A percentile compares a stretch with the other conserved stretches of the same genome.
Evolutionary conservation across 2,888 invertebrate species (phyloP).

Genomic region (Dynastes maya): DNA sequence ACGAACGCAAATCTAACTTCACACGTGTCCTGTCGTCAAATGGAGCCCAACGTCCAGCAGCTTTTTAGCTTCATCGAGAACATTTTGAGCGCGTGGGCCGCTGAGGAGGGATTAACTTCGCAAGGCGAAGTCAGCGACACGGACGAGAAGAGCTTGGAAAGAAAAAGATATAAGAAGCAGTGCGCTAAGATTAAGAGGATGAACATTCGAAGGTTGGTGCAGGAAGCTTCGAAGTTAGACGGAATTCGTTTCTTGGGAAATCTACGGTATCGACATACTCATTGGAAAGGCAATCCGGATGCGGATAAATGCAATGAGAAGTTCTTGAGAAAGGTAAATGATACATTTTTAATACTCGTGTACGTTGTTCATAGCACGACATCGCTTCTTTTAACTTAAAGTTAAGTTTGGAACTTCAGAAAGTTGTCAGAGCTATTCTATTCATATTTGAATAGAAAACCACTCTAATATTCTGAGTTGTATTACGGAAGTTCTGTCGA

Average conservation of each 20-base stretch:
- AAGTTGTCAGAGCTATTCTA: too few relatives aligned
- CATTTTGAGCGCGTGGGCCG: conserved; percentile 86
- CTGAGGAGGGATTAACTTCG: conserved; percentile 81
- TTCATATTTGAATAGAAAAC: too few relatives aligned
- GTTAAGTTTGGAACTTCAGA: too few relatives aligned
- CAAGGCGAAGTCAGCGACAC: conserved; percentile 84
- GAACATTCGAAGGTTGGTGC: conserved; percentile 80
- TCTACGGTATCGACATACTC: conserved; percentile 83
- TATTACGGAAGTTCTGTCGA: too few relatives aligned
- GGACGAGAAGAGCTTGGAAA: conserved; percentile 77
- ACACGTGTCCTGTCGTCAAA: conserved; percentile 69
- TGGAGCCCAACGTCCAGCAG: conserved; percentile 86
- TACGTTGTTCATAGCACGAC: too few relatives aligned
- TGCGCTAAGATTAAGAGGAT: conserved; percentile 79
- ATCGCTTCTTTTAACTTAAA: too few relatives aligned
- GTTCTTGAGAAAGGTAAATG: conserved; percentile 87
- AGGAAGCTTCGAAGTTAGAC: conserved; percentile 80
- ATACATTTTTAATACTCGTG: background rate
- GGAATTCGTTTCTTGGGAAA: conserved; percentile 80
- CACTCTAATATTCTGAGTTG: too few relatives aligned
- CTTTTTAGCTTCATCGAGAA: conserved; percentile 87
- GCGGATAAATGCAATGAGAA: conserved; percentile 91
- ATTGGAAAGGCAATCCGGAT: conserved; percentile 89
- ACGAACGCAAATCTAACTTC: conserved; percentile 77
- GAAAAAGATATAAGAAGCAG: conserved; percentile 76